Conservation (phyloP, 2,797 vertebrate genomes). For the Caiman crocodilus region DNA sequence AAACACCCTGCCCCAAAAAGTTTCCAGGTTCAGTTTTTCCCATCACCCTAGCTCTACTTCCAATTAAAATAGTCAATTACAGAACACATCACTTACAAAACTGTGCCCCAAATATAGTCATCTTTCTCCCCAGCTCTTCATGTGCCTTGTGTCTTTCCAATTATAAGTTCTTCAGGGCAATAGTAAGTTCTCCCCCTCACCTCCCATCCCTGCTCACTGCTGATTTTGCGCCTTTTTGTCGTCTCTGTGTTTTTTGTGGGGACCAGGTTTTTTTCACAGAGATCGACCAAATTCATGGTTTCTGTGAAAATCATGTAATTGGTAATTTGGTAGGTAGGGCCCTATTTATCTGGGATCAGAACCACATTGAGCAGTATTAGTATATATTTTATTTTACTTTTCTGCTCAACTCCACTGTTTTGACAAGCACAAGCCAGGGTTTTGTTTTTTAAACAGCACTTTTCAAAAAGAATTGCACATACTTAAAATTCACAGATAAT, state of each 20-base stretch:
- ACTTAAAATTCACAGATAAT: background rate
- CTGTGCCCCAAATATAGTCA: too few relatives aligned
- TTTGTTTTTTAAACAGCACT: background rate
- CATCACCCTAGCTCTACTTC: background rate
- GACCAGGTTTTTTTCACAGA: too few relatives aligned
- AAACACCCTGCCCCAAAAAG: background rate
- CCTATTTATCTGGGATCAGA: too few relatives aligned
- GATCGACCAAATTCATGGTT: too few relatives aligned
- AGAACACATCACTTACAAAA: too few relatives aligned
- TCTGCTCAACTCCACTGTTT: background rate
- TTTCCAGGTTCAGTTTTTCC: background rate
- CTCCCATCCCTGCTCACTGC: background rate
- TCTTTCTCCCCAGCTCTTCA: background rate
- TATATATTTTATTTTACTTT: background rate
- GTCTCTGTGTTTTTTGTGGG: too few relatives aligned
- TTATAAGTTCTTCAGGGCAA: background rate
- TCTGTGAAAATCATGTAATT: too few relatives aligned
- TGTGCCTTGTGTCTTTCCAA: background rate
- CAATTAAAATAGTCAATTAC: background rate
- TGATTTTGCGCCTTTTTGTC: background rate
- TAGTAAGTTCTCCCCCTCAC: background rate
- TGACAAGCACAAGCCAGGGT: background rate
- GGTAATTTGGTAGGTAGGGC: too few relatives aligned
- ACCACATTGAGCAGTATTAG: background rate
- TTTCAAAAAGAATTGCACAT: background rate